Conservation (phyloP, 2,797 vertebrate species). For the Merluccius polli region DNA sequence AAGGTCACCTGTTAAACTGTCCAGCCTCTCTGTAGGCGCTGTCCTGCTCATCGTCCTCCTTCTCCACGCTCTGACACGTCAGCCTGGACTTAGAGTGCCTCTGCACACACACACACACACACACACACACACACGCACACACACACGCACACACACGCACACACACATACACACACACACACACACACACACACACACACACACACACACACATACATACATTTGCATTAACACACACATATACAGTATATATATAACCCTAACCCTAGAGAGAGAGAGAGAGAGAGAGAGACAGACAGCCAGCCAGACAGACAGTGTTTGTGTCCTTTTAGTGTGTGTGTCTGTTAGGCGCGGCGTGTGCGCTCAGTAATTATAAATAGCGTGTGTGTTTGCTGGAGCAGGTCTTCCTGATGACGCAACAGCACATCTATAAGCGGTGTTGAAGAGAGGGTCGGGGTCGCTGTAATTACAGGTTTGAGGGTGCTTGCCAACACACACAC, state of each 20-base stretch:
- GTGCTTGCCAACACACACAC: slow-evolving; percentile 30
- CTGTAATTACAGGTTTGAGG: slow-evolving; percentile 63
- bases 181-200: slow-evolving; percentile 6
- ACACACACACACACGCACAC: slow-evolving; percentile 12
- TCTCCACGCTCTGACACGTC: slow-evolving; percentile 79
- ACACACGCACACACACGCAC: slow-evolving; percentile 17
- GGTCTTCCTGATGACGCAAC: slow-evolving; percentile 11
- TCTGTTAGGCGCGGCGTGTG: slow-evolving; percentile 20
- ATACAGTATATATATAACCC: too few relatives aligned
- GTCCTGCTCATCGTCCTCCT: slow-evolving; percentile 84
- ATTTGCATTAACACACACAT: too few relatives aligned
- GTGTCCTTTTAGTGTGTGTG: slow-evolving; percentile 5
- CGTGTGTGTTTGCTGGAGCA: slow-evolving; percentile 24
- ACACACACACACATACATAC: neutral
- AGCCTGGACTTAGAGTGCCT: slow-evolving; percentile 83
- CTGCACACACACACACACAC: slow-evolving; percentile 66
- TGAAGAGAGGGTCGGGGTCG: slow-evolving; percentile 45
- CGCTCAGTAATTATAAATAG: slow-evolving; percentile 30
- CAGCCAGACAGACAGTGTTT: too few relatives aligned
- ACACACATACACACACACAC: slow-evolving; percentile 19
- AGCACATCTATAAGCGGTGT: slow-evolving; percentile 35
- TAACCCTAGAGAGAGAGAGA: neutral
- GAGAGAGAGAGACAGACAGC: too few relatives aligned
- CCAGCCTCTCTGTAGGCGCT: slow-evolving; percentile 73
- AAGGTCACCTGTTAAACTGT: slow-evolving; percentile 82